Conservation (phyloP, 2,888 invertebrate genomes). For the Sturmia bella region DNA sequence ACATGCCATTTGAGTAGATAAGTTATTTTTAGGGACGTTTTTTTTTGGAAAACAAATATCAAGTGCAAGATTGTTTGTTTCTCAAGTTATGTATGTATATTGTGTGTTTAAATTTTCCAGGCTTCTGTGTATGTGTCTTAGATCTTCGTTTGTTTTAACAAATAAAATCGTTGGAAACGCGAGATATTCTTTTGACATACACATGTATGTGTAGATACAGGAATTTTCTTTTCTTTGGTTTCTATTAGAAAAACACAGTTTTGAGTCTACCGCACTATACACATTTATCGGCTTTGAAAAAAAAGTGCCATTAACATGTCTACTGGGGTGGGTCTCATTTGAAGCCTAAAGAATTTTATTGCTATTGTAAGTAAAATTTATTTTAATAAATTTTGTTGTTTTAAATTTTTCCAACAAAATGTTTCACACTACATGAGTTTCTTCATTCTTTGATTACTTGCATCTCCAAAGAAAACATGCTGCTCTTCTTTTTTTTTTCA, state of each 20-base stretch:
- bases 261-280: neutral
- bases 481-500: neutral
- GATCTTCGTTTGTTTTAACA: neutral
- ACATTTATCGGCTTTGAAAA: neutral
- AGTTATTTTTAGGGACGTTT: neutral
- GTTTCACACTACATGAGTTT: neutral
- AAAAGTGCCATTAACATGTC: neutral
- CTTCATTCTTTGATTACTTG: neutral
- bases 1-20: constrained; percentile 2
- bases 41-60: neutral
- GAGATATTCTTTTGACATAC: neutral
- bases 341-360: neutral
- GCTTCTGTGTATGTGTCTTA: neutral
- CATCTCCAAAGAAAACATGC: neutral
- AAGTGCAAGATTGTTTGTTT: neutral
- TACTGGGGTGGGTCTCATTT: constrained; percentile 14
- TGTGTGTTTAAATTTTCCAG: neutral
- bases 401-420: neutral
- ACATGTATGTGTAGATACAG: constrained; percentile 31
- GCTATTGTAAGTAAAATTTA: neutral
- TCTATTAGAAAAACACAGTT: constrained; percentile 4
- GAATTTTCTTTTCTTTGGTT: constrained; percentile 16
- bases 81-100: neutral
- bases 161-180: neutral
- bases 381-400: neutral